Percentiles rank a stretch among this genome's conserved stretches.
Conservation (phyloP, 2,888 invertebrate species). For the Megaustenia siamemsis region DNA sequence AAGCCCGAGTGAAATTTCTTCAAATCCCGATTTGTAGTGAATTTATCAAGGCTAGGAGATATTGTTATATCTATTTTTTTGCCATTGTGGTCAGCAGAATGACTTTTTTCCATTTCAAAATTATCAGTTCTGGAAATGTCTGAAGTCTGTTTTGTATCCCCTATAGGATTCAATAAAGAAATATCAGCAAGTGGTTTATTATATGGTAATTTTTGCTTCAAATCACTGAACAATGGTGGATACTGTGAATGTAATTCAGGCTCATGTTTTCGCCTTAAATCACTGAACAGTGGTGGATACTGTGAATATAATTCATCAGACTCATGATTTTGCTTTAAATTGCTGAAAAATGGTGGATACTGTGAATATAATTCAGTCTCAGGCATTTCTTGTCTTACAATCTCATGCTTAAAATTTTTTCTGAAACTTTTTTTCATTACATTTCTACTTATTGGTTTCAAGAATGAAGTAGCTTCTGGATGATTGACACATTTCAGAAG, state of each 20-base stretch:
- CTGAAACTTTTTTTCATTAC: background rate
- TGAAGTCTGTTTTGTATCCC: background rate
- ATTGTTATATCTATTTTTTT: background rate
- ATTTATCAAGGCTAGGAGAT: background rate
- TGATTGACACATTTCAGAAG: slow-evolving; percentile 39
- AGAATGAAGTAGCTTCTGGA: background rate
- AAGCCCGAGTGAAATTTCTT: background rate
- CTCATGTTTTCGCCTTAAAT: background rate
- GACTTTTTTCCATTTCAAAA: background rate
- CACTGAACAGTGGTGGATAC: background rate
- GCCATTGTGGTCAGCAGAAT: background rate
- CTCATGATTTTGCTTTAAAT: background rate
- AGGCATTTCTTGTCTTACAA: background rate
- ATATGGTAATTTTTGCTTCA: background rate
- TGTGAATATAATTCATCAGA: background rate
- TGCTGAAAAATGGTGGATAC: background rate
- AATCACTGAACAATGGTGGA: background rate
- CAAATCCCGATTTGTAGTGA: background rate
- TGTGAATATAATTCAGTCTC: background rate
- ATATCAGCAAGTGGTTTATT: too few relatives aligned
- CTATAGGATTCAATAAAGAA: background rate
- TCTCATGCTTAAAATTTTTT: background rate
- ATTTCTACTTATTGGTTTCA: slow-evolving; percentile 18
- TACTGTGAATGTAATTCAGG: background rate
- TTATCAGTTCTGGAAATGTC: background rate